These are phyloP conservation scores for Lottia gigantea DNA, from an alignment of 2,888 invertebrate genomes.

Conservation along the genomic window DNA sequence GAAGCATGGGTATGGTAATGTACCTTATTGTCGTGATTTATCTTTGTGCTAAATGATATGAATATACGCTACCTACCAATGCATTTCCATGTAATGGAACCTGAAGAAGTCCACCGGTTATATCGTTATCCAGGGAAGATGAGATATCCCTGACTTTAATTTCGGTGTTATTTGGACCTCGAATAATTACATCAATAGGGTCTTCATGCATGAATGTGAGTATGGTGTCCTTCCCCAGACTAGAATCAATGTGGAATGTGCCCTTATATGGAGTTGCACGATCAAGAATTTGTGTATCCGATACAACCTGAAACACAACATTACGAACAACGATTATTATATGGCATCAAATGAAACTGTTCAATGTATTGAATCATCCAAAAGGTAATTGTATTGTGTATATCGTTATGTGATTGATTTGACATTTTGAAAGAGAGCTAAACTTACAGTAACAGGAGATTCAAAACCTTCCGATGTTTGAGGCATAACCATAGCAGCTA, in stretches of 20 bases:
- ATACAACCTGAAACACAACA: background rate
- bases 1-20: too few species aligned
- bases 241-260: slow-evolving; percentile 34
- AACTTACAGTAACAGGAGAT: background rate
- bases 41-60: too few species aligned
- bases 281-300: background rate
- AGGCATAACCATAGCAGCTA: slow-evolving; percentile 28
- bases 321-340: too few species aligned
- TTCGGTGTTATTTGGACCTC: slow-evolving; percentile 19
- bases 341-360: too few species aligned
- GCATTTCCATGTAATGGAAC: background rate
- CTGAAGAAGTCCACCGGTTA: background rate
- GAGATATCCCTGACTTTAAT: slow-evolving; percentile 8
- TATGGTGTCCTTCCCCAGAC: slow-evolving; percentile 35
- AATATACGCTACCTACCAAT: background rate
- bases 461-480: slow-evolving; percentile 1
- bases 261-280: slow-evolving; percentile 20
- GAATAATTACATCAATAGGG: slow-evolving; percentile 25
- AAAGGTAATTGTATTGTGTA: too few species aligned
- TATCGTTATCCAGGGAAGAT: background rate
- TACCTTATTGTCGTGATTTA: too few species aligned
- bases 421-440: background rate
- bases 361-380: too few species aligned
- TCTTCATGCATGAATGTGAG: slow-evolving; percentile 31
- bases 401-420: too few species aligned